Evolutionary conservation across 2,797 vertebrate species (phyloP).

Genomic region (Peromyscus nudipes): DNA sequence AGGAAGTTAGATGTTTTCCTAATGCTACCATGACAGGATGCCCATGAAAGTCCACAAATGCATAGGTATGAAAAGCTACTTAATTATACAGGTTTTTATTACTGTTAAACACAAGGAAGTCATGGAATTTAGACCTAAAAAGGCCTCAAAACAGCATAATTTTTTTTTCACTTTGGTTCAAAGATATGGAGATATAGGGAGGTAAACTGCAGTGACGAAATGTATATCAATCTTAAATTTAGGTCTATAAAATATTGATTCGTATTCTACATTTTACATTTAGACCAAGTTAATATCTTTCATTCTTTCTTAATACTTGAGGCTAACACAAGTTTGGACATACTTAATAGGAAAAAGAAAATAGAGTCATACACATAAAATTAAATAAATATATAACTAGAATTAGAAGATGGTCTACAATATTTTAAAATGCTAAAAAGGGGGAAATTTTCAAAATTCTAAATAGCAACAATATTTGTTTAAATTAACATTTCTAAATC

Average conservation of each 20-base stretch:
- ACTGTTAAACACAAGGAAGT: not conserved
- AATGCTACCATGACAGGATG: not conserved
- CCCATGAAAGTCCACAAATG: not conserved
- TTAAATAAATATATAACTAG: not conserved
- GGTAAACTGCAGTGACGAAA: not conserved
- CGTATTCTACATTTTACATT: not conserved
- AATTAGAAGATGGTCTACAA: not conserved
- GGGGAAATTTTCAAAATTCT: not conserved
- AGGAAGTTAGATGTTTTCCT: not conserved
- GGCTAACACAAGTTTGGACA: not conserved
- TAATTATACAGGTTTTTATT: not conserved
- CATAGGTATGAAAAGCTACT: not conserved
- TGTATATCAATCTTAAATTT: conserved; percentile 4
- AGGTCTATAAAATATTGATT: not conserved
- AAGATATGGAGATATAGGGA: not conserved
- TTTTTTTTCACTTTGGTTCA: not conserved
- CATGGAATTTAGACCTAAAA: not conserved
- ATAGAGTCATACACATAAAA: not conserved
- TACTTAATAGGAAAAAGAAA: conserved; percentile 50
- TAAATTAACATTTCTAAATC: not conserved
- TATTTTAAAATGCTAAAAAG: conserved; percentile 35
- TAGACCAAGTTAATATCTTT: not conserved
- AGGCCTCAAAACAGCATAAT: not conserved
- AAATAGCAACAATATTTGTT: conserved; percentile 13
- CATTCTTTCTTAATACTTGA: conserved; percentile 23